phyloP scores from a whole-genome alignment of 2,888 invertebrate genomes.

The Dasypolia templi region DNA sequence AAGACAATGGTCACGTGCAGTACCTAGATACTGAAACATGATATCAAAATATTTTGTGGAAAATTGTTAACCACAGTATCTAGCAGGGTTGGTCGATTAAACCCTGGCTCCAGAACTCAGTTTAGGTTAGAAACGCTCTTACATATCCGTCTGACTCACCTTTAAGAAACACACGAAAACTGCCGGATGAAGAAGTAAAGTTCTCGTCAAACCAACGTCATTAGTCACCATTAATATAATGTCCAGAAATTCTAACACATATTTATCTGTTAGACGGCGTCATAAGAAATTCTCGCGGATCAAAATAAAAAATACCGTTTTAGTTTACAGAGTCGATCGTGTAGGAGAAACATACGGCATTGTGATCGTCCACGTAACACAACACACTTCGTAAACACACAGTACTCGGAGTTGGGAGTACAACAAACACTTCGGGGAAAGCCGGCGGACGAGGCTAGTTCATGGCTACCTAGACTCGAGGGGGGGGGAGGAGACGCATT shows the following conservation, averaged over 20 bases:
- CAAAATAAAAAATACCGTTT: conserved; percentile 68
- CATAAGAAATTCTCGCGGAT: conserved; percentile 66
- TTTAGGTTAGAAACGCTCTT: background rate
- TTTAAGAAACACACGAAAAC: background rate
- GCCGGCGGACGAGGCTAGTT: conserved; percentile 59
- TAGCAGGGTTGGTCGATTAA: background rate
- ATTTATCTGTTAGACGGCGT: conserved; percentile 47
- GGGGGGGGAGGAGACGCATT: background rate
- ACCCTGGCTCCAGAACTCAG: background rate
- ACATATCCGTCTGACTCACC: background rate
- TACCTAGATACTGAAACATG: background rate
- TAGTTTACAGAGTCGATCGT: conserved; percentile 64
- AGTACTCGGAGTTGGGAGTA: conserved; percentile 71
- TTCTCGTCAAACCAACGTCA: background rate
- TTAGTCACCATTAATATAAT: conserved; percentile 12
- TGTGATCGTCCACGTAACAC: conserved; percentile 63
- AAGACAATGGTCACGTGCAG: background rate
- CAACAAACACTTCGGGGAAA: conserved; percentile 77
- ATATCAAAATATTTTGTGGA: conserved; percentile 10
- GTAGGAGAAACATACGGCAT: conserved; percentile 66
- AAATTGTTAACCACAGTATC: background rate
- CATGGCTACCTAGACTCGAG: conserved; percentile 36
- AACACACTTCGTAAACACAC: conserved; percentile 63
- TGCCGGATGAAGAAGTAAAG: background rate
- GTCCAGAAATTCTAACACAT: conserved; percentile 36